These are phyloP conservation scores for Drosophila mercatorum DNA, from an alignment of 2,888 invertebrate genomes.

Conservation along the genomic window DNA sequence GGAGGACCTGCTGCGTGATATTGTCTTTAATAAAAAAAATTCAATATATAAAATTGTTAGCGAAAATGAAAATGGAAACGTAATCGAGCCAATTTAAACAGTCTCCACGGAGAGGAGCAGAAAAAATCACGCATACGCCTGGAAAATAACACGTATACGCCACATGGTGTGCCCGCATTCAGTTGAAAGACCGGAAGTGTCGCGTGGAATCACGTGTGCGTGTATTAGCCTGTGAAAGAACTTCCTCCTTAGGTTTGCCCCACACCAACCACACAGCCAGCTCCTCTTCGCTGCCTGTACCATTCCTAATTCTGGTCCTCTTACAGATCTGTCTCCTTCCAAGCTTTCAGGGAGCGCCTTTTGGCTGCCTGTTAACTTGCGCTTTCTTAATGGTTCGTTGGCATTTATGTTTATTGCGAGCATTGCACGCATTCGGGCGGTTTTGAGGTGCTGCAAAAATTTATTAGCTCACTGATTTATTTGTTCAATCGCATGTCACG, in stretches of 20 bases:
- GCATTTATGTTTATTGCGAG: constrained; percentile 53
- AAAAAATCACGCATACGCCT: constrained; percentile 7
- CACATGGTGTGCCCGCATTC: constrained; percentile 23
- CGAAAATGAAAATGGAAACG: constrained; percentile 7
- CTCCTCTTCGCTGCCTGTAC: background rate
- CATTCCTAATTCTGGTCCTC: background rate
- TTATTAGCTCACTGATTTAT: constrained; percentile 68
- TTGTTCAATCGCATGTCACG: constrained; percentile 61
- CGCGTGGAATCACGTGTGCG: constrained; percentile 4
- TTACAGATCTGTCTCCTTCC: background rate
- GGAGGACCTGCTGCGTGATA: constrained; percentile 48
- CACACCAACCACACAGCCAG: background rate
- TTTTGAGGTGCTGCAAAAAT: constrained; percentile 41
- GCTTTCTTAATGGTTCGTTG: constrained; percentile 48
- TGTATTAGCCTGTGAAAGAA: background rate
- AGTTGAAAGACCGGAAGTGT: constrained; percentile 40
- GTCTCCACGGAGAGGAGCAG: background rate
- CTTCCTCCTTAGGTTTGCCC: background rate
- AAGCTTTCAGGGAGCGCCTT: constrained; percentile 8
- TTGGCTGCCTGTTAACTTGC: constrained; percentile 33
- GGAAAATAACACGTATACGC: constrained; percentile 55
- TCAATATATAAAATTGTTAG: constrained; percentile 24
- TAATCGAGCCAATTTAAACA: constrained; percentile 34
- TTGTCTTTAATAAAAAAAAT: constrained; percentile 53
- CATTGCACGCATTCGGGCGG: constrained; percentile 17